Evolutionary conservation across 2,797 vertebrate genomes (phyloP).

Genomic region (Danio tinwini): DNA sequence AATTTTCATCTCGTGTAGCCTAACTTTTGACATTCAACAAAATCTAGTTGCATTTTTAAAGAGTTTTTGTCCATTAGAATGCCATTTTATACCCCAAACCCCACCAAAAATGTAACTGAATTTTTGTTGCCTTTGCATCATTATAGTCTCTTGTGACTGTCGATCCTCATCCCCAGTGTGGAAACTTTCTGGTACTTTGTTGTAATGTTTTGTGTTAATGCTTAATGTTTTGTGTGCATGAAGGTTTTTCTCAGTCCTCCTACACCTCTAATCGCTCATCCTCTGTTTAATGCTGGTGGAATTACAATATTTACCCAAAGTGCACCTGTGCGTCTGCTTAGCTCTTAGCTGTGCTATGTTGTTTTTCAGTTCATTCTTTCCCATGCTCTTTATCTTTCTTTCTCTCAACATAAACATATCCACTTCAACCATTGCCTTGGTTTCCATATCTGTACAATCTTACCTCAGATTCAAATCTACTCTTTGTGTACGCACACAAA

Average conservation of each 20-base stretch:
- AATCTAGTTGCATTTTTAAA: background rate
- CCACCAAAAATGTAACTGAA: background rate
- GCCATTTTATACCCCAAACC: background rate
- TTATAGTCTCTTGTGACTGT: constrained; percentile 17
- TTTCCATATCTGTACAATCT: background rate
- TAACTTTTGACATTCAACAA: constrained; percentile 27
- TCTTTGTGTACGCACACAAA: background rate
- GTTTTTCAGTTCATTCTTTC: constrained; percentile 9
- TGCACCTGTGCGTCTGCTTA: constrained; percentile 17
- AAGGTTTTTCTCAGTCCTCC: constrained; percentile 1
- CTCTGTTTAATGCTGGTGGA: constrained; percentile 28
- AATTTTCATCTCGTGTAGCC: background rate
- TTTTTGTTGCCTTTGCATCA: constrained; percentile 20
- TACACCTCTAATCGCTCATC: background rate
- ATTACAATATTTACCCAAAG: constrained; percentile 19
- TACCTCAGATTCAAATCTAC: background rate
- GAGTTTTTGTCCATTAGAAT: background rate
- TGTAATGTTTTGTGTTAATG: too few species aligned
- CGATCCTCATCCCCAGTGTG: background rate
- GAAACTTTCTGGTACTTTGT: constrained; percentile 13
- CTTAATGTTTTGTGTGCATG: background rate
- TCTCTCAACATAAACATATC: background rate
- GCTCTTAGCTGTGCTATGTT: constrained; percentile 18
- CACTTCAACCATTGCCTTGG: background rate
- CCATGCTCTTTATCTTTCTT: constrained; percentile 10